These are phyloP conservation scores for Thalassoma bifasciatum DNA, from an alignment of 2,113 vertebrate species.

Conservation along the genomic window DNA sequence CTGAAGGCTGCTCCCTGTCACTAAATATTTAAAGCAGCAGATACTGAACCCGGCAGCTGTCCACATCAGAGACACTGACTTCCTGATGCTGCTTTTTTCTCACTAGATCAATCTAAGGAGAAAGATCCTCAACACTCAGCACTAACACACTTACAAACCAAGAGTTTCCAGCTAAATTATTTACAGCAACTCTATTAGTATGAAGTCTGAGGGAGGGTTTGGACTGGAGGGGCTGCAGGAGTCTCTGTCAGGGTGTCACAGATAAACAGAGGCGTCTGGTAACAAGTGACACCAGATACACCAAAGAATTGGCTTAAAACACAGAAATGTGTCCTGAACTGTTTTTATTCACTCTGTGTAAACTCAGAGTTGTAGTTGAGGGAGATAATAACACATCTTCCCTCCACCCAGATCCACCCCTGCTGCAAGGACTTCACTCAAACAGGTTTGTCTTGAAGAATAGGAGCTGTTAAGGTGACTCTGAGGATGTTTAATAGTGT, in stretches of 20 bases:
- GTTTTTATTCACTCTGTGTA: neutral
- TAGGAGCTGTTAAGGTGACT: neutral
- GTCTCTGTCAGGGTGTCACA: constrained; percentile 35
- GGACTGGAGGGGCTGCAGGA: constrained; percentile 16
- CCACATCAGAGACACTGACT: constrained; percentile 4
- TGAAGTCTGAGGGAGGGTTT: constrained; percentile 18
- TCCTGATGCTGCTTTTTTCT: constrained; percentile 13
- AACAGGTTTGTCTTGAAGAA: neutral
- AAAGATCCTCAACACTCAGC: constrained; percentile 4
- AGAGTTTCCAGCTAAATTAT: constrained; percentile 63
- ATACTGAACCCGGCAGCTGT: neutral
- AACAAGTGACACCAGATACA: constrained; percentile 14
- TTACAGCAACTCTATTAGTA: constrained; percentile 53
- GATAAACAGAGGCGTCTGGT: constrained; percentile 39
- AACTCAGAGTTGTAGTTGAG: neutral
- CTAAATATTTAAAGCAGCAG: constrained; percentile 11
- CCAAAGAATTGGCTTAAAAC: neutral
- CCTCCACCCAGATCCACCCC: constrained; percentile 52
- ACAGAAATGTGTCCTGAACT: neutral
- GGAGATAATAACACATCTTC: constrained; percentile 47
- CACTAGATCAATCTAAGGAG: constrained; percentile 26
- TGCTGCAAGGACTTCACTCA: neutral
- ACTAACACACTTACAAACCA: constrained; percentile 24
- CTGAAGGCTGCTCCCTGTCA: neutral
- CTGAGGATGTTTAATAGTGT: neutral